Conservation (phyloP, 2,797 vertebrate genomes). For the Kryptopterus vitreolus region DNA sequence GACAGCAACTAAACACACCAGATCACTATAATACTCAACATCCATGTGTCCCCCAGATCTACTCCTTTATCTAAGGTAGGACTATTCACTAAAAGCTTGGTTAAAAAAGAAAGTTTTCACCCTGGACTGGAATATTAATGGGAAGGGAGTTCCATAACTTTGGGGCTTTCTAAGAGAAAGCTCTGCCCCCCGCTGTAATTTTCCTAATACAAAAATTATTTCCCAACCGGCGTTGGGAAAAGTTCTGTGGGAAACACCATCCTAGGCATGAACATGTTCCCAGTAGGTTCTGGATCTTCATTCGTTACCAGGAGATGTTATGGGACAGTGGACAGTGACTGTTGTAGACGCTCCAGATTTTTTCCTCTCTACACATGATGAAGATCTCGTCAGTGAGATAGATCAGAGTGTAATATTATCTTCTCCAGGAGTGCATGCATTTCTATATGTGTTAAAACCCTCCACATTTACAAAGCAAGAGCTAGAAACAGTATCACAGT, state of each 20-base stretch:
- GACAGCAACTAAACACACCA: too few relatives aligned
- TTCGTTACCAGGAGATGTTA: background rate
- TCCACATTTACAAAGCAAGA: conserved; percentile 36
- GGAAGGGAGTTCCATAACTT: too few relatives aligned
- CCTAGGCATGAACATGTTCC: conserved; percentile 15
- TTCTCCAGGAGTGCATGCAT: conserved; percentile 2
- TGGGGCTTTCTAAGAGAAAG: too few relatives aligned
- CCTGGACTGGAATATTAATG: too few relatives aligned
- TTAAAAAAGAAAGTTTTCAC: too few relatives aligned
- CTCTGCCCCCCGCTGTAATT: too few relatives aligned
- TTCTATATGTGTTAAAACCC: conserved; percentile 33
- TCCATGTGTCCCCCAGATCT: too few relatives aligned
- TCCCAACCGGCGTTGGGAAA: background rate
- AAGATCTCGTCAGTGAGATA: conserved; percentile 2
- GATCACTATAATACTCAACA: too few relatives aligned
- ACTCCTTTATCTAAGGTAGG: too few relatives aligned
- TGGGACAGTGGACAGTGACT: conserved; percentile 1
- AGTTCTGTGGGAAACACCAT: background rate
- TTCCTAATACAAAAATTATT: too few relatives aligned
- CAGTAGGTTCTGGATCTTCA: accelerated
- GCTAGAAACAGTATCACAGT: background rate
- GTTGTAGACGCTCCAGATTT: background rate
- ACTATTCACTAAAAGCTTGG: too few relatives aligned
- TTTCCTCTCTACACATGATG: background rate
- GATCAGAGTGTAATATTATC: background rate